phyloP scores from a whole-genome alignment of 2,888 invertebrate species.

The Pristionchus exspectatus region DNA sequence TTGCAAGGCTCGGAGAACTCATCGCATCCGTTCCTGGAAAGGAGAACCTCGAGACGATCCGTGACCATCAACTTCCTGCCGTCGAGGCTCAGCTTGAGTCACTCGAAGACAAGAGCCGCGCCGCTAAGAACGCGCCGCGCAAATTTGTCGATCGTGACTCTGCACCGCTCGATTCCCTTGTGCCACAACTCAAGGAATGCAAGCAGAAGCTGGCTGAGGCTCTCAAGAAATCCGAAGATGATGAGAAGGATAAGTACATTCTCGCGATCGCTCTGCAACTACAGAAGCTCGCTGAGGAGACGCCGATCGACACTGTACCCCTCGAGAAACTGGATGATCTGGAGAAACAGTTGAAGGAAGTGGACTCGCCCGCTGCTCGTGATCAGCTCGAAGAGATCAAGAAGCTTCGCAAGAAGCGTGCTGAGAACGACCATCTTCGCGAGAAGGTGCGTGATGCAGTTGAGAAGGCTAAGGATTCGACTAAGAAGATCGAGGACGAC shows the following conservation, averaged over 20 bases:
- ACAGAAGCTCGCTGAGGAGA: conserved; percentile 38
- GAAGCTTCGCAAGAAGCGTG: conserved; percentile 56
- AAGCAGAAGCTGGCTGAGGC: conserved; percentile 48
- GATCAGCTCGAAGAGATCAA: conserved; percentile 57
- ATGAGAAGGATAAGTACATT: conserved; percentile 53
- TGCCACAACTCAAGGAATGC: neutral
- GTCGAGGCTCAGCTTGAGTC: conserved; percentile 33
- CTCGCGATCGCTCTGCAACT: conserved; percentile 49
- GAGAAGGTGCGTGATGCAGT: conserved; percentile 39
- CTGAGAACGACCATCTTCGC: conserved; percentile 42
- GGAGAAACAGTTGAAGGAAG: conserved; percentile 58
- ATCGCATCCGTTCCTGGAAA: conserved; percentile 51
- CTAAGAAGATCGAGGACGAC: conserved; percentile 47
- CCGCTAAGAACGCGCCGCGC: conserved; percentile 51
- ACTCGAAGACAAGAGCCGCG: conserved; percentile 47
- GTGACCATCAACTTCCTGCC: conserved; percentile 46
- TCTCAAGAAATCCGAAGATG: conserved; percentile 36
- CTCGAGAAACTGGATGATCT: conserved; percentile 56
- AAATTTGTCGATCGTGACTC: conserved; percentile 40
- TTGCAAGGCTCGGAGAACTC: conserved; percentile 56
- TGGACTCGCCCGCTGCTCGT: conserved; percentile 57
- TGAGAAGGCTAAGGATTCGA: conserved; percentile 26
- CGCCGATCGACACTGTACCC: conserved; percentile 3
- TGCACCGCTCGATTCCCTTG: conserved; percentile 1
- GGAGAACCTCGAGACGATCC: conserved; percentile 42